Percentiles rank a stretch among this genome's conserved stretches.
These are phyloP conservation scores for Microctonus brassicae DNA, from an alignment of 2,888 invertebrate species.

Conservation along the genomic window DNA sequence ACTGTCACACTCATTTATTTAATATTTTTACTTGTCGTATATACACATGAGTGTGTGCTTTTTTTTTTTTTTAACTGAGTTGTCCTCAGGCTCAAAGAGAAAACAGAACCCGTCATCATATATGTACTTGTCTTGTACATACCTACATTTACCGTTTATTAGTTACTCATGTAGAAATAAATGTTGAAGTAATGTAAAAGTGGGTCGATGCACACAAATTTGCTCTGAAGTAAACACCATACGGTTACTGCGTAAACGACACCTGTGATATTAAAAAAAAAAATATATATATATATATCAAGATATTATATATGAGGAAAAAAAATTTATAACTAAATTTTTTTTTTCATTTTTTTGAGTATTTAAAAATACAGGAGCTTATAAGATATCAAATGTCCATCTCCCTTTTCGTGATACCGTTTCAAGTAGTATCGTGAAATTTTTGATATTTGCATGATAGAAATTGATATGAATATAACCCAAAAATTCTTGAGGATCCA, in stretches of 20 bases:
- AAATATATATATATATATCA: too few species aligned
- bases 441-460: background rate
- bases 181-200: conserved; percentile 35
- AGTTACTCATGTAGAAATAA: conserved; percentile 35
- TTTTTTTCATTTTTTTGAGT: background rate
- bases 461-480: background rate
- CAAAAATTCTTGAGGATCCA: background rate
- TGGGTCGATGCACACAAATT: conserved; percentile 38
- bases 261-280: conserved; percentile 19
- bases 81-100: background rate
- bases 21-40: conserved; percentile 14
- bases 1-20: conserved; percentile 36
- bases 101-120: background rate
- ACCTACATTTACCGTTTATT: conserved; percentile 39
- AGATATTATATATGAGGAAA: background rate
- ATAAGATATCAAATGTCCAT: background rate
- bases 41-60: conserved; percentile 11
- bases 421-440: background rate
- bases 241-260: conserved; percentile 7
- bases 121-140: background rate
- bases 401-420: background rate
- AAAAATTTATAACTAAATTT: conserved; percentile 2
- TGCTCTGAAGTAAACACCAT: conserved; percentile 14
- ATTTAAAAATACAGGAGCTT: background rate
- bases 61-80: conserved; percentile 35